Evolutionary conservation across 37 sponge, comb jelly and placozoan species (phyloP).

Genomic region (Tethya wilhelma): DNA sequence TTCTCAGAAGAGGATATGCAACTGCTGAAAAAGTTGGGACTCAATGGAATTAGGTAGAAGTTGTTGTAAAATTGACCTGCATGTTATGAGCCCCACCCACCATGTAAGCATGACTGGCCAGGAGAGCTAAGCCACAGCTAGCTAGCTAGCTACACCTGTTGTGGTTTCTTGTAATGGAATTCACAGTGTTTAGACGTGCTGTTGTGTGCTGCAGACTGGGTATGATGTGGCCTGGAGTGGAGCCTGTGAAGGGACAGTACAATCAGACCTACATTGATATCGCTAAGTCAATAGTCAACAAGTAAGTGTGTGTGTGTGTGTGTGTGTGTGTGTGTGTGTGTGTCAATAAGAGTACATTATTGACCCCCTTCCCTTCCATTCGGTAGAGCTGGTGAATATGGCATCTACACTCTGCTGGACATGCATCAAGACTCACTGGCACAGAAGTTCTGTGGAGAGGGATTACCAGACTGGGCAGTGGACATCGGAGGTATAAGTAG

Average conservation of each 20-base stretch:
- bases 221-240: constrained; percentile 95
- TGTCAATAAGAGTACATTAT: no score
- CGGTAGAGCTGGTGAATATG: constrained; percentile 62
- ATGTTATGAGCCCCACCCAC: not conserved
- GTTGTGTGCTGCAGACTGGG: constrained; percentile 69
- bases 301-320: constrained; percentile 26
- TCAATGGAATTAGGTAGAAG: constrained; percentile 82
- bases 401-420: constrained; percentile 85
- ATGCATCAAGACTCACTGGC: constrained; percentile 90
- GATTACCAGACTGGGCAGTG: constrained; percentile 89
- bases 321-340: no score
- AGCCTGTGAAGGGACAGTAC: constrained; percentile 76
- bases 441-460: constrained; percentile 85
- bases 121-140: no score
- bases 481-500: constrained; percentile 63
- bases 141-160: no score
- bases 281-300: constrained; percentile 50
- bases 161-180: not conserved
- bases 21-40: constrained; percentile 63
- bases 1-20: constrained; percentile 83
- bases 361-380: no score
- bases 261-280: constrained; percentile 83
- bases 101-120: no score
- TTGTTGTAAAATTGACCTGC: not conserved
- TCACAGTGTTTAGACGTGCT: no score